A percentile compares a stretch with the other conserved stretches of the same genome.
Evolutionary conservation across 37 sponge, comb jelly and placozoan genomes (phyloP).

Genomic region (Oopsacas minuta): DNA sequence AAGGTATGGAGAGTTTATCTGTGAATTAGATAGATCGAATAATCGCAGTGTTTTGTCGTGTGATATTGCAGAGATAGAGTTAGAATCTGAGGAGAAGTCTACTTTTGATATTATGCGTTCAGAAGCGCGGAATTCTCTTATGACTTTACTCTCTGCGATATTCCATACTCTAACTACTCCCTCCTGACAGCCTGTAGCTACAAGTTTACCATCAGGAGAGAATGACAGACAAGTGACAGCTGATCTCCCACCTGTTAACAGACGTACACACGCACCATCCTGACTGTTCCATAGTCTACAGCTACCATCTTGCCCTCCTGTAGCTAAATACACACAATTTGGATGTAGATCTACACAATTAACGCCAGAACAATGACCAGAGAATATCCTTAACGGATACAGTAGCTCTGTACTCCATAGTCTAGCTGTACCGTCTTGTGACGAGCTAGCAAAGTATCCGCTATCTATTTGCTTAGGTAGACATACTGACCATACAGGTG

Average conservation of each 20-base stretch:
- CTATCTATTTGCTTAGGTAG: neutral
- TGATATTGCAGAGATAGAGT: neutral
- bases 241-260: neutral
- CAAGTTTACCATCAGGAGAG: neutral
- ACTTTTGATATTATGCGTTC: neutral
- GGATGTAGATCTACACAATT: neutral
- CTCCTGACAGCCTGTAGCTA: neutral
- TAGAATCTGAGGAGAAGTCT: neutral
- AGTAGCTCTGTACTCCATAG: neutral
- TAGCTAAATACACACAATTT: neutral
- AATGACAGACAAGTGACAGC: neutral
- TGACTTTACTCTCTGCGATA: neutral
- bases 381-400: neutral
- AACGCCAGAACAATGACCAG: neutral
- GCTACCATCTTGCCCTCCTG: neutral
- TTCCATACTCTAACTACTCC: neutral
- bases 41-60: neutral
- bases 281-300: neutral
- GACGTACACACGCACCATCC: neutral
- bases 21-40: neutral
- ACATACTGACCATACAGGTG: neutral
- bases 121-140: neutral
- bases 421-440: neutral
- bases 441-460: neutral
- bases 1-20: neutral